These are phyloP conservation scores for Parauchenoglanis ngamensis DNA, from an alignment of 2,797 vertebrate species.

Conservation along the genomic window DNA sequence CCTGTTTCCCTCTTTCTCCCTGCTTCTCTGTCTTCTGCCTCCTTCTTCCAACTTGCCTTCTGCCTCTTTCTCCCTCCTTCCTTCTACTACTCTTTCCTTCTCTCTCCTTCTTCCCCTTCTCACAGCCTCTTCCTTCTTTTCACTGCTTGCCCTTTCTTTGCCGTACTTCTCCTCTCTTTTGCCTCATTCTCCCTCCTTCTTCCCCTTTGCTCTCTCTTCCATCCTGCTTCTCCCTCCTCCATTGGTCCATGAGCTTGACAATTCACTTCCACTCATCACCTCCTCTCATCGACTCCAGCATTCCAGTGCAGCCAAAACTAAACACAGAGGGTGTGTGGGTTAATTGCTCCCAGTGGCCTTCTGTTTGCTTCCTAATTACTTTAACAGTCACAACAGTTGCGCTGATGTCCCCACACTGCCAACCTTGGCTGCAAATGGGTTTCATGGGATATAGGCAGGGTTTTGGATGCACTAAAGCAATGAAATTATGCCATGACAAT, in stretches of 20 bases:
- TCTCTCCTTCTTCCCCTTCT: not conserved
- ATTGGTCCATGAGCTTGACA: conserved; percentile 24
- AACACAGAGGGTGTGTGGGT: conserved; percentile 64
- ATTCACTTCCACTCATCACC: conserved; percentile 47
- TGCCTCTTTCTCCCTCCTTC: not conserved
- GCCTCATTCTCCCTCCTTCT: not conserved
- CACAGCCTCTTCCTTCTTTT: conserved; percentile 44
- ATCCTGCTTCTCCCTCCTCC: conserved; percentile 29
- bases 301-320: conserved; percentile 54
- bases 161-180: not conserved
- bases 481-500: not conserved
- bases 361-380: conserved; percentile 71
- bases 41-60: conserved; percentile 28
- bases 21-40: too few species aligned
- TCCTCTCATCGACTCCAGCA: not conserved
- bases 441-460: not conserved
- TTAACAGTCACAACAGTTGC: conserved; percentile 58
- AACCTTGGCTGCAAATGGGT: not conserved
- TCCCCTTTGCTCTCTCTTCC: conserved; percentile 2
- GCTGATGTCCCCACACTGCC: conserved; percentile 24
- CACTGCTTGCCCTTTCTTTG: not conserved
- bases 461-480: not conserved
- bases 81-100: not conserved
- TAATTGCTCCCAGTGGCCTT: conserved; percentile 69
- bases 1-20: too few species aligned